Percentiles rank a stretch among this genome's conserved stretches.
Conservation (phyloP, 2,113 vertebrate species). For the Colinus virginianus region DNA sequence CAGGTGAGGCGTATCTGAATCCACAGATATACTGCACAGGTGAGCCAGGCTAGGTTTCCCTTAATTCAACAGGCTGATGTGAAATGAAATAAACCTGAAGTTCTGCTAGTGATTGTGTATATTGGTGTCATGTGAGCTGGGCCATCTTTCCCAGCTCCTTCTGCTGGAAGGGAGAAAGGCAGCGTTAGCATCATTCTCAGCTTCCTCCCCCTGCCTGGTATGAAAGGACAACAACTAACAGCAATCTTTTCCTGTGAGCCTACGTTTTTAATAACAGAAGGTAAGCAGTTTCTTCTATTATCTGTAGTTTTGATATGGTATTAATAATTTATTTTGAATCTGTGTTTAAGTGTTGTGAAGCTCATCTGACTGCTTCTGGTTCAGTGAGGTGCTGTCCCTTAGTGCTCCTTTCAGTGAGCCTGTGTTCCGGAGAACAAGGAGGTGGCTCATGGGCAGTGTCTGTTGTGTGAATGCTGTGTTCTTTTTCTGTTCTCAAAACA, state of each 20-base stretch:
- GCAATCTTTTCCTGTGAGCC: background rate
- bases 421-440: background rate
- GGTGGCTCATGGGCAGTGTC: rapidly evolving
- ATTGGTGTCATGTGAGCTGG: background rate
- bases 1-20: background rate
- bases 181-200: background rate
- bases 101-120: background rate
- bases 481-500: background rate
- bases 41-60: background rate
- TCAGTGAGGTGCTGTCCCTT: background rate
- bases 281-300: background rate
- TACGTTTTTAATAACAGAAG: background rate
- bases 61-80: background rate
- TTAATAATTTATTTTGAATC: background rate
- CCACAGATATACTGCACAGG: background rate
- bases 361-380: background rate
- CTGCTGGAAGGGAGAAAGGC: background rate
- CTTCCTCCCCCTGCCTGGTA: background rate
- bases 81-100: background rate
- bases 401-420: background rate
- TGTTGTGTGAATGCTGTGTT: background rate
- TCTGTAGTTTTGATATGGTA: background rate
- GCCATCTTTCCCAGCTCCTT: background rate
- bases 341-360: background rate
- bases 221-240: background rate